Evolutionary conservation across 2,888 invertebrate species (phyloP).

Genomic region (Zaprionus lineosus): DNA sequence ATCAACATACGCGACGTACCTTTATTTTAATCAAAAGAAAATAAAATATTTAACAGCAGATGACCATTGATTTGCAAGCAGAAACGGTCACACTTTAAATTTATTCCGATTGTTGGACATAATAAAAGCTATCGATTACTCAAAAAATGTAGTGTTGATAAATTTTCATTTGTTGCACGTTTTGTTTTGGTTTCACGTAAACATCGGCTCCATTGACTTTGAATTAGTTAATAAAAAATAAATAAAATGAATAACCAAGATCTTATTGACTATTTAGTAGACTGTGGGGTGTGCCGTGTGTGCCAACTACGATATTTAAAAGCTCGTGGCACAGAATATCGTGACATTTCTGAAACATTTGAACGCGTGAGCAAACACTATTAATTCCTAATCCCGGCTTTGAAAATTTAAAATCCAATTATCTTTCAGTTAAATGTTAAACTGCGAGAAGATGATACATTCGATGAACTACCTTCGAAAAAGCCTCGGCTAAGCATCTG

Average conservation of each 20-base stretch:
- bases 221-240: conserved; percentile 2
- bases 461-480: conserved; percentile 76
- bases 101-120: too few species aligned
- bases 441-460: conserved; percentile 14
- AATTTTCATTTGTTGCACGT: conserved; percentile 31
- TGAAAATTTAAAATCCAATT: conserved; percentile 16
- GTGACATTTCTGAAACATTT: conserved; percentile 83
- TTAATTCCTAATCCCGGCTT: background rate
- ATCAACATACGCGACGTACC: conserved; percentile 29
- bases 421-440: conserved; percentile 58
- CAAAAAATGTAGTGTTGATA: conserved; percentile 17
- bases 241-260: conserved; percentile 83
- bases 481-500: conserved; percentile 85
- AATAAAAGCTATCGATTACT: conserved; percentile 2
- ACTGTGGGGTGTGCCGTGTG: conserved; percentile 86
- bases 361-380: conserved; percentile 83
- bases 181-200: too few species aligned
- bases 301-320: conserved; percentile 89
- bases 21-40: conserved; percentile 43
- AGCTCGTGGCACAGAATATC: conserved; percentile 84
- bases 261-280: conserved; percentile 84
- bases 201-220: conserved; percentile 24
- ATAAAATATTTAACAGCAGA: conserved; percentile 41
- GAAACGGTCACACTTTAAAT: conserved; percentile 20
- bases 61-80: conserved; percentile 11